Percentiles rank a stretch among this genome's conserved stretches.
Conservation (phyloP, 1,140 invertebrate species). For the Drosophila sucinea region DNA sequence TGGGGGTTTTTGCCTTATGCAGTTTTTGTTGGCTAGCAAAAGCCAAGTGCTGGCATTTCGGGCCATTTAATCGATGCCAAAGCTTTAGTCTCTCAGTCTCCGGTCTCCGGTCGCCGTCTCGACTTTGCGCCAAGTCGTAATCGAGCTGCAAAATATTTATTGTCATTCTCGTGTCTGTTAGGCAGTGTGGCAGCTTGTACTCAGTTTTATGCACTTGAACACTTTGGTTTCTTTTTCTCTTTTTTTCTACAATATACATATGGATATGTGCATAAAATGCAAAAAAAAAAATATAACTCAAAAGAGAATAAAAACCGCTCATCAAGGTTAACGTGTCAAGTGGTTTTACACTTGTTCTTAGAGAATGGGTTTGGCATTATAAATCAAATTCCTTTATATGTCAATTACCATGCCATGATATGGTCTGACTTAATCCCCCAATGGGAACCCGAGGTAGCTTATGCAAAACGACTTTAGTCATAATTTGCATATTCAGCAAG, state of each 20-base stretch:
- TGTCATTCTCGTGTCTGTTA: constrained; percentile 49
- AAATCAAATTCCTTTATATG: constrained; percentile 35
- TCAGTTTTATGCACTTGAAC: constrained; percentile 64
- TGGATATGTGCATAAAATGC: constrained; percentile 4
- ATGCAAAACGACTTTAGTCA: constrained; percentile 9
- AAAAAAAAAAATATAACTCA: constrained; percentile 16
- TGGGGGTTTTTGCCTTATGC: constrained; percentile 18
- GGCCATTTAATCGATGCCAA: constrained; percentile 56
- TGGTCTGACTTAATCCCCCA: constrained; percentile 20
- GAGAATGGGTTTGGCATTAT: constrained; percentile 30
- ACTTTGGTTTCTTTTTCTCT: constrained; percentile 39
- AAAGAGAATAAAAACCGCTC: constrained; percentile 49
- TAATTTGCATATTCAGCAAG: constrained; percentile 46
- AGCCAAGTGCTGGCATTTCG: constrained; percentile 56
- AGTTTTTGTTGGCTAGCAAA: background rate
- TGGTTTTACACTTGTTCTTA: constrained; percentile 55
- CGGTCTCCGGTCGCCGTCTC: background rate
- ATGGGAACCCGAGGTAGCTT: constrained; percentile 20
- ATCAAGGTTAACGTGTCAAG: constrained; percentile 69
- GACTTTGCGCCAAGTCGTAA: constrained; percentile 35
- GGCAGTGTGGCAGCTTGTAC: constrained; percentile 46
- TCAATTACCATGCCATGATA: constrained; percentile 37
- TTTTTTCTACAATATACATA: background rate
- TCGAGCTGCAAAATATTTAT: constrained; percentile 58
- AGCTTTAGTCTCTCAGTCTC: constrained; percentile 22